phyloP scores from a whole-genome alignment of 1,140 invertebrate species.

The Diorhabda elongata region DNA sequence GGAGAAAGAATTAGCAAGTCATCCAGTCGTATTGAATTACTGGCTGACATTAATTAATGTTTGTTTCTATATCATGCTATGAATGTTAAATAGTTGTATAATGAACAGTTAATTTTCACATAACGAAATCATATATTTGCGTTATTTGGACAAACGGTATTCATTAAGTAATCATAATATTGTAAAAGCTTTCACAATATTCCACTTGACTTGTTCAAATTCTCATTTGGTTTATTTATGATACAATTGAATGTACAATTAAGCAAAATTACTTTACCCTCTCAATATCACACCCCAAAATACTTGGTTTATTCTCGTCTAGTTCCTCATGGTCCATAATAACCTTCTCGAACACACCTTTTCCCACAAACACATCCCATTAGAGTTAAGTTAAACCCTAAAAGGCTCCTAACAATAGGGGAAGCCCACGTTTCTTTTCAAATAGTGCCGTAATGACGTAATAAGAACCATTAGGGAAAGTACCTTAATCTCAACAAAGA shows the following conservation, averaged over 20 bases:
- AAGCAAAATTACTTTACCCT: background rate
- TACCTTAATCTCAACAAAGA: constrained; percentile 7
- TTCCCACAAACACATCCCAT: constrained; percentile 7
- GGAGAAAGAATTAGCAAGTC: constrained; percentile 2
- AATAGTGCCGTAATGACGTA: constrained; percentile 17
- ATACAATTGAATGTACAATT: background rate
- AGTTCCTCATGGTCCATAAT: background rate
- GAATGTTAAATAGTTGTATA: too few species aligned
- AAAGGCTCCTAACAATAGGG: constrained; percentile 5
- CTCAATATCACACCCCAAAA: background rate
- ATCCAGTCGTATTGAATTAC: background rate
- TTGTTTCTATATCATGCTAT: background rate
- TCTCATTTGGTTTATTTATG: background rate
- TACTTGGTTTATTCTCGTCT: background rate
- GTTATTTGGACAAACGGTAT: too few species aligned
- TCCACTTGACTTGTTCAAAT: background rate
- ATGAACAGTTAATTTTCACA: too few species aligned
- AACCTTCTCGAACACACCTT: background rate
- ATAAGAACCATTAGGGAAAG: constrained; percentile 13
- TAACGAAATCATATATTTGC: too few species aligned
- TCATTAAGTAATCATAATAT: too few species aligned
- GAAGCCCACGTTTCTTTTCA: constrained; percentile 13
- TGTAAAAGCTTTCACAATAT: too few species aligned
- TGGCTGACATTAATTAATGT: background rate
- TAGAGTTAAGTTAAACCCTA: constrained; percentile 1